A percentile compares a stretch with the other conserved stretches of the same genome.
Evolutionary conservation across 2,888 invertebrate genomes (phyloP).

Genomic region (Tridacna crocea): DNA sequence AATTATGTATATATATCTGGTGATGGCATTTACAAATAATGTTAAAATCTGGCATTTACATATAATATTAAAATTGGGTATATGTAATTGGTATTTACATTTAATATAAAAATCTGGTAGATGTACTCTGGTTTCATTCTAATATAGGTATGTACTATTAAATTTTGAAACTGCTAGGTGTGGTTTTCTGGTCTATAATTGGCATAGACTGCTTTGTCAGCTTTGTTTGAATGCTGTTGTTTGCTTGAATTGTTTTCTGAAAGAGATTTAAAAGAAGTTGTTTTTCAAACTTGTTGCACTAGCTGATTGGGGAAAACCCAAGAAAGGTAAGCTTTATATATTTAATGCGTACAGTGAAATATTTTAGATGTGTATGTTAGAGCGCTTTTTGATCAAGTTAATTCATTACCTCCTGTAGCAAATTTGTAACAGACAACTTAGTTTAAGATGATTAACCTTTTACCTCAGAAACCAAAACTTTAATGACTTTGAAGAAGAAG

Average conservation of each 20-base stretch:
- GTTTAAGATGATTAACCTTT: not conserved
- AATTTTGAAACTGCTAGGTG: too few species aligned
- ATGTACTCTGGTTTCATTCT: too few species aligned
- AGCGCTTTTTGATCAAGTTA: not conserved
- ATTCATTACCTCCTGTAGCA: not conserved
- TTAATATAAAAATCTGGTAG: too few species aligned
- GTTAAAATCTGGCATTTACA: too few species aligned
- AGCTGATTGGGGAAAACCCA: constrained; percentile 65
- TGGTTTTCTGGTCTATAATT: constrained; percentile 2
- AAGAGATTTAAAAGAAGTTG: constrained; percentile 18
- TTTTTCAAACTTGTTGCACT: constrained; percentile 54
- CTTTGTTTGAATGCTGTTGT: constrained; percentile 12
- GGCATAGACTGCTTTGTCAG: constrained; percentile 26
- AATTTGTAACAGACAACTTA: not conserved
- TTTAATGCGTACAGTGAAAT: constrained; percentile 20
- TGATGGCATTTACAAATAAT: too few species aligned
- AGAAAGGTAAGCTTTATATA: constrained; percentile 54
- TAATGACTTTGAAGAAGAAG: not conserved
- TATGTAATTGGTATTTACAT: too few species aligned
- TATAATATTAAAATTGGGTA: too few species aligned
- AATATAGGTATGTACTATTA: too few species aligned
- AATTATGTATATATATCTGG: too few species aligned
- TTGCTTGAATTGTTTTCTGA: not conserved
- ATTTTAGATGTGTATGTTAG: constrained; percentile 18
- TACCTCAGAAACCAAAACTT: not conserved